Evolutionary conservation across 2,888 invertebrate species (phyloP), one percentile per base, ranked within the genome.

Genomic region (Orthosia incerta): DNA sequence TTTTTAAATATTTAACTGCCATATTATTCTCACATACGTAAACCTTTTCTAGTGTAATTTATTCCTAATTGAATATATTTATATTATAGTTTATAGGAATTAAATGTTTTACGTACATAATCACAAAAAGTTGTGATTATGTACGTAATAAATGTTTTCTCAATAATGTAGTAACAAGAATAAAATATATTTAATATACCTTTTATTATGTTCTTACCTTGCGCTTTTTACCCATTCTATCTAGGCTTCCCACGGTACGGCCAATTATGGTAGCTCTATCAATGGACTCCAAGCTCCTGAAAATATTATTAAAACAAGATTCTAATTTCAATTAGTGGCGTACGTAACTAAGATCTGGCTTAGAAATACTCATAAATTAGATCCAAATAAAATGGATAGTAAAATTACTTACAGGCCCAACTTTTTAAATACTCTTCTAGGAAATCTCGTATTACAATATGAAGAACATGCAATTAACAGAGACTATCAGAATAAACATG

Each of bases 401-500:
- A 26, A 26, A 23, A 57, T 45, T 56, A 39, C 12, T 76, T 76
- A 31, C 56, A 74, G 76, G 50, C 5, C 76, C 73, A 20, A 15
- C 0, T 45, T 76, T 76, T 31, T 13, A 1, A 2, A 12, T 50
- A 75, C 23, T 18, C 3, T 12, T 45, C 45, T 20, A 7, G 76
- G 76, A 11, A 76, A 50, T 45, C 11, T 15, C 13, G 26, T 50
- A 13, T 57, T 74, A 31, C 11, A 23, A 7, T 76, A 50, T n/a
- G 5, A 57, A 65, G 76, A 50, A 46, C 20, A 76, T 45, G 57
- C 45, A 51, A 66, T 76, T 57, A 57, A 76, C 50, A 31, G 11
- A 13, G 26, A 15, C 13, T 23, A 74, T 74, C 45, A 31, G 7
- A 65, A 20, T 65, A 64, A 57, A 57, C 5, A 16, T 0, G 50